A percentile compares a stretch with the other conserved stretches of the same genome.
phyloP scores from a whole-genome alignment of 2,888 invertebrate species.

The Meta bourneti region DNA sequence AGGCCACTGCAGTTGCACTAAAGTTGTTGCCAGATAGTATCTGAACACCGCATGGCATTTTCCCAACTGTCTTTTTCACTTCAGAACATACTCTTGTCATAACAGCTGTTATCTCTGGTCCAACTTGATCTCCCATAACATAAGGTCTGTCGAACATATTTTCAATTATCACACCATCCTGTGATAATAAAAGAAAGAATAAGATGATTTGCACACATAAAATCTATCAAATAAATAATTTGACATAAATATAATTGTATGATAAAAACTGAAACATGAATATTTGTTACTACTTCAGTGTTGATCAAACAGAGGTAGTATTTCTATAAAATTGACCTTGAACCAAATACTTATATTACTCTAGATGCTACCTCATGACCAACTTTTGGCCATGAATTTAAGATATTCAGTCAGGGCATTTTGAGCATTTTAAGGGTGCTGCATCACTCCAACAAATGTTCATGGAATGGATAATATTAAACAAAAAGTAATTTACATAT shows the following conservation, averaged over 20 bases:
- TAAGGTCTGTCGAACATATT: slow-evolving; percentile 91
- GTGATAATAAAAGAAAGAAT: slow-evolving; percentile 34
- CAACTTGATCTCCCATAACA: slow-evolving; percentile 83
- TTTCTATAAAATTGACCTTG: too few species aligned
- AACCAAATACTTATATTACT: too few species aligned
- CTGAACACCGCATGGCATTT: slow-evolving; percentile 85
- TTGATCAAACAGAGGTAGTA: background rate
- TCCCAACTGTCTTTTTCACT: slow-evolving; percentile 83
- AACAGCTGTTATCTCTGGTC: slow-evolving; percentile 86
- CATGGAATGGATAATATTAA: too few species aligned
- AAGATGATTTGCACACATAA: slow-evolving; percentile 47
- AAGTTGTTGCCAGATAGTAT: slow-evolving; percentile 89
- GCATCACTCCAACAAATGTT: too few species aligned
- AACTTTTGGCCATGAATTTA: background rate
- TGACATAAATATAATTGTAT: background rate
- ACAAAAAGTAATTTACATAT: too few species aligned
- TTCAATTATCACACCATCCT: slow-evolving; percentile 88
- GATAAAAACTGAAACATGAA: background rate
- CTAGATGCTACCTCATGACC: background rate
- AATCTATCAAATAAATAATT: background rate
- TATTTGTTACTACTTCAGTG: background rate
- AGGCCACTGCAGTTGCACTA: slow-evolving; percentile 88
- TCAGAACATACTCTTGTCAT: slow-evolving; percentile 86
- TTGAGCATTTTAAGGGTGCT: too few species aligned
- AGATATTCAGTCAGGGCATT: background rate